A percentile compares a stretch with the other conserved stretches of the same genome.
Conservation (phyloP, 2,888 invertebrate genomes). For the Anoplius nigerrimus region DNA sequence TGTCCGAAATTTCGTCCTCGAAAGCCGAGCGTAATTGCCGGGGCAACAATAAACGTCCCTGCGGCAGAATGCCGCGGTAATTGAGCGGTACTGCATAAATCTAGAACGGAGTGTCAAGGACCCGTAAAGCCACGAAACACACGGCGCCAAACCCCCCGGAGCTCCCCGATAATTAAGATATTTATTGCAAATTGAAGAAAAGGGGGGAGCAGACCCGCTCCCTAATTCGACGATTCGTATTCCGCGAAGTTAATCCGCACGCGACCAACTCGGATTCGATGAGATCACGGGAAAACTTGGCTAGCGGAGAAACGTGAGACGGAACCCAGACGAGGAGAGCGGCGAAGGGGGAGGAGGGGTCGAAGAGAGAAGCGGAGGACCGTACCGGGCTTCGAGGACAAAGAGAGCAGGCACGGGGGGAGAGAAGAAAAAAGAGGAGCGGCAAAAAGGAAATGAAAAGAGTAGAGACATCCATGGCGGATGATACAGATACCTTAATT, state of each 20-base stretch:
- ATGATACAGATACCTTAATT: slow-evolving; percentile 25
- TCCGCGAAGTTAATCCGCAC: slow-evolving; percentile 28
- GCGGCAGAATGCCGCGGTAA: too few relatives aligned
- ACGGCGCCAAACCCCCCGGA: too few relatives aligned
- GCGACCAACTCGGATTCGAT: too few relatives aligned
- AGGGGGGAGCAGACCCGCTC: slow-evolving; percentile 15
- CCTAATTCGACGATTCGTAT: slow-evolving; percentile 41
- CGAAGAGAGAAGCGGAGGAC: slow-evolving; percentile 1
- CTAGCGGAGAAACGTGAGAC: background rate
- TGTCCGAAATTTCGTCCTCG: too few relatives aligned
- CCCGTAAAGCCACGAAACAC: too few relatives aligned
- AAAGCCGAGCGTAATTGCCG: too few relatives aligned
- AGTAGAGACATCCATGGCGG: slow-evolving; percentile 14
- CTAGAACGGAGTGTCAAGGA: too few relatives aligned
- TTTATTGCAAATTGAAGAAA: slow-evolving; percentile 7
- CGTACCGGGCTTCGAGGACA: background rate
- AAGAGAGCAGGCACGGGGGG: background rate
- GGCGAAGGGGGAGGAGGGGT: background rate
- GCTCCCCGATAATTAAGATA: slow-evolving; percentile 45
- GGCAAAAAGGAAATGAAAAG: slow-evolving; percentile 9
- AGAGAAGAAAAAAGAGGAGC: too few relatives aligned
- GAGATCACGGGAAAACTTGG: background rate
- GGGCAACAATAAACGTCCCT: too few relatives aligned
- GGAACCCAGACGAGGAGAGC: background rate
- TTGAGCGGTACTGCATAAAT: too few relatives aligned